These are phyloP conservation scores for Palloptera scutellata DNA, from an alignment of 2,888 invertebrate genomes.

Conservation along the genomic window DNA sequence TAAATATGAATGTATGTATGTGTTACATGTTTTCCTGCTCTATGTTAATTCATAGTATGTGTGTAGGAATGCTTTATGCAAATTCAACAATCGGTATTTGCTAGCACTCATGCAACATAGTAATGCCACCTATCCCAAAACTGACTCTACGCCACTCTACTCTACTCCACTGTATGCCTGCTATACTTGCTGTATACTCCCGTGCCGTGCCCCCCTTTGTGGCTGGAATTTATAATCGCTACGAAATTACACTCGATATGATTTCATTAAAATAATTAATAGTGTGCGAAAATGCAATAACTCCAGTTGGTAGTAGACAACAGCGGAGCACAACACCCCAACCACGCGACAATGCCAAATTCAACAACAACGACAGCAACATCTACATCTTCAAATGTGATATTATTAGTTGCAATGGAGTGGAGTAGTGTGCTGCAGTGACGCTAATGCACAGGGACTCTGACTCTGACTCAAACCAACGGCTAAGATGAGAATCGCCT, in stretches of 20 bases:
- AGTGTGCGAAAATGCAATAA: slow-evolving; percentile 42
- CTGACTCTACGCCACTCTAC: slow-evolving; percentile 26
- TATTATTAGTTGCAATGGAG: slow-evolving; percentile 10
- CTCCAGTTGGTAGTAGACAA: slow-evolving; percentile 6
- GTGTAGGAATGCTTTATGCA: slow-evolving; percentile 32
- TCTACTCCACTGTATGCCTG: slow-evolving; percentile 15
- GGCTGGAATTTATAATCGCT: slow-evolving; percentile 16
- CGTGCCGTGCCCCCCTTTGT: not conserved
- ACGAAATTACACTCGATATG: slow-evolving; percentile 12
- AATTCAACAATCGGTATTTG: slow-evolving; percentile 22
- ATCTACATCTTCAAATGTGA: no score
- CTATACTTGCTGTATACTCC: not conserved
- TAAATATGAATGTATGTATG: no score
- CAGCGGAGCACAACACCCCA: slow-evolving; percentile 5
- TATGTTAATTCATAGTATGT: no score
- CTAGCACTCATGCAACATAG: not conserved
- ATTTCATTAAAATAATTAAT: slow-evolving; percentile 42
- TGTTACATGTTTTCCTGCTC: no score
- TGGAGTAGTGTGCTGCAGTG: not conserved
- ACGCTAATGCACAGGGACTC: slow-evolving; percentile 29
- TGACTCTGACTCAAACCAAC: slow-evolving; percentile 16
- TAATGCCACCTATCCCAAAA: slow-evolving; percentile 37
- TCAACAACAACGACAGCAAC: no score
- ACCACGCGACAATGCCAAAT: slow-evolving; percentile 38
- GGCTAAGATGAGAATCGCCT: slow-evolving; percentile 38